Evolutionary conservation across 2,888 invertebrate genomes (phyloP), one percentile per base, ranked within the genome.

Genomic region (Cephus nigrinus): DNA sequence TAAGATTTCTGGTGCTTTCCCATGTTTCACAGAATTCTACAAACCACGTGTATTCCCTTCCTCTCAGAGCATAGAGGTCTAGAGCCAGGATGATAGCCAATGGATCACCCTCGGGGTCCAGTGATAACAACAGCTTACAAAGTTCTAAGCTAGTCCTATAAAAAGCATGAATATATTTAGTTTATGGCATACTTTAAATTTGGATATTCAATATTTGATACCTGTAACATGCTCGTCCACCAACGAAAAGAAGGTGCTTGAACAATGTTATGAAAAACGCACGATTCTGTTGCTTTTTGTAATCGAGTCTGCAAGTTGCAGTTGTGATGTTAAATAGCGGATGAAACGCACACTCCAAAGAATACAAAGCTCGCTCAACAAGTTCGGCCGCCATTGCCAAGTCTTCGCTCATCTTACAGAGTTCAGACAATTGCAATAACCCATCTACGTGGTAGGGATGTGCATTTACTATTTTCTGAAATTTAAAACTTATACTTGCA

Each of bases 381-480:
- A 97, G 92, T 90, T 96, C 96, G 35, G 96, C 95, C 9, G 96
- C 96, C 93, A 95, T 94, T 75, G 96, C 94, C 80, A 95, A 93
- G 90, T 97, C 96, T 88, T 97, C 97, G 80, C 94, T 95, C 88
- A 96, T 93, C 86, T 94, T 94, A 88, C 95, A 96, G 75, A 97
- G 93, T 89, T 97, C 97, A 78, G 96, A 96, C 71, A 97, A 91
- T 90, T 97, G 97, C 78, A 97, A 93, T 75, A 97, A 92, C 1
- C 96, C 94, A 90, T 97, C 97, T 68, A 97, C 94, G 87, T 97
- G 97, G 88, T 96, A 96, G 0, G 96, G 96, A 89, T 96, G 94
- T 40, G 94, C 92, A 84, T 95, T 95, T 75, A 96, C 93, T 79
- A 97, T 94, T 81, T 93, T 92, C 94, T 94, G 87, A 32, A 90